Evolutionary conservation across 2,797 vertebrate species (phyloP).

Genomic region (Parotocinclus haroldoi): DNA sequence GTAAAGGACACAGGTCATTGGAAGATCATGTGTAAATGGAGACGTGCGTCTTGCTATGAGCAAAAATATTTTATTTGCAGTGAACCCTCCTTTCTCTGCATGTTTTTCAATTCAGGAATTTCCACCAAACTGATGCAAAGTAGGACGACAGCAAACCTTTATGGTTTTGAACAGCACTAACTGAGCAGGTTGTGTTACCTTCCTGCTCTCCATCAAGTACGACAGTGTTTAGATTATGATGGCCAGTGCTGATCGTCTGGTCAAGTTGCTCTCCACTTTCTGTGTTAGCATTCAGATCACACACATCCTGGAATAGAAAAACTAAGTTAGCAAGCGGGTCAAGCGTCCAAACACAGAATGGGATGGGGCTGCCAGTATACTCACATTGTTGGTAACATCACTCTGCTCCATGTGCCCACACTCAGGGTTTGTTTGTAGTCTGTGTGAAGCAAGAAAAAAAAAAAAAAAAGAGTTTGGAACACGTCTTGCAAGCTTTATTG

Average conservation of each 20-base stretch:
- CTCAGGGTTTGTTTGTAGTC: slow-evolving; percentile 61
- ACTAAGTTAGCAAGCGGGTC: neutral
- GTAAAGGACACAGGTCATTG: slow-evolving; percentile 8
- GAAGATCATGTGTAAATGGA: neutral
- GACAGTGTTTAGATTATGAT: slow-evolving; percentile 56
- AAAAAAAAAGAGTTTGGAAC: slow-evolving; percentile 3
- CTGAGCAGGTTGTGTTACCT: slow-evolving; percentile 40
- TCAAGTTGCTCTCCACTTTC: slow-evolving; percentile 29
- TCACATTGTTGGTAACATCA: slow-evolving; percentile 64
- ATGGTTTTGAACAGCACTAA: neutral
- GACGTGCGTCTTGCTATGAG: too few species aligned
- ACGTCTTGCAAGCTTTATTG: too few species aligned
- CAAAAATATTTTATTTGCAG: too few species aligned
- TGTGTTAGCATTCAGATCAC: slow-evolving; percentile 74
- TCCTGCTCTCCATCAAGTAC: slow-evolving; percentile 58
- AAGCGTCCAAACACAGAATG: neutral
- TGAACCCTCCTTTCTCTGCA: too few species aligned
- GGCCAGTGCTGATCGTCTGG: slow-evolving; percentile 32
- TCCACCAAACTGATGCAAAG: neutral
- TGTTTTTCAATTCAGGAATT: too few species aligned
- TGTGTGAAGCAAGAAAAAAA: slow-evolving; percentile 48
- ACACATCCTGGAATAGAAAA: slow-evolving; percentile 51
- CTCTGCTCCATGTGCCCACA: slow-evolving; percentile 65
- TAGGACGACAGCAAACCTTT: neutral
- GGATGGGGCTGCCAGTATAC: slow-evolving; percentile 20